These are phyloP conservation scores for Drosophila dunni DNA, from an alignment of 1,140 invertebrate genomes.

Conservation along the genomic window DNA sequence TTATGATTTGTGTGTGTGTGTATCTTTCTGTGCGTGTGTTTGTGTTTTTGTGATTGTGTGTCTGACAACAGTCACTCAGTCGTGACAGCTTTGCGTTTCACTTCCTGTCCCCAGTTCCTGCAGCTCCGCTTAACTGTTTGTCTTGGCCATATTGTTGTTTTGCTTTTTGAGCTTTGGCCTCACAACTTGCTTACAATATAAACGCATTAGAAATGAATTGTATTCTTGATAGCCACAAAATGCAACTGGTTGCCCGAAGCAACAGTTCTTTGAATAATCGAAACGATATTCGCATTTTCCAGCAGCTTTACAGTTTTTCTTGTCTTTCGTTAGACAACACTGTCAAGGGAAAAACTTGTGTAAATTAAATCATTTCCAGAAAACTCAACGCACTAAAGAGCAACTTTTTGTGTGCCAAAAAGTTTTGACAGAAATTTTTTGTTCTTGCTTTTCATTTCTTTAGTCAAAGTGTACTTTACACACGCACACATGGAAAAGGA, in stretches of 20 bases:
- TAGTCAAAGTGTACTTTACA: constrained; percentile 64
- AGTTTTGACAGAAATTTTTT: constrained; percentile 69
- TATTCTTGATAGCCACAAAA: constrained; percentile 1
- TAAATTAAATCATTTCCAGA: constrained; percentile 73
- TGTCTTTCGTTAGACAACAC: constrained; percentile 20
- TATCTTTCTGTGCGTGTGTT: constrained; percentile 23
- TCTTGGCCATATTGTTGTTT: constrained; percentile 64
- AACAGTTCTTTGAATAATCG: constrained; percentile 9
- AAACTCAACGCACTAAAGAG: constrained; percentile 39
- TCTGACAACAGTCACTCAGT: constrained; percentile 40
- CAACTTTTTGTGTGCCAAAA: constrained; percentile 59
- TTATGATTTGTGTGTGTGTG: constrained; percentile 63
- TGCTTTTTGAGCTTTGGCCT: constrained; percentile 32
- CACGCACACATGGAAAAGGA: constrained; percentile 22
- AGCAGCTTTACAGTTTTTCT: neutral
- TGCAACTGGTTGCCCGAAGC: constrained; percentile 41
- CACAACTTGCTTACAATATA: constrained; percentile 39
- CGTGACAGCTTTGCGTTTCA: constrained; percentile 2
- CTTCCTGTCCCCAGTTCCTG: constrained; percentile 1
- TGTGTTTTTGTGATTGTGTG: constrained; percentile 14
- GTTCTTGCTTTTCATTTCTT: constrained; percentile 37
- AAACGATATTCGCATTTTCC: neutral
- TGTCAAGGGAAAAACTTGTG: constrained; percentile 51
- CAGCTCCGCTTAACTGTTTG: constrained; percentile 53
- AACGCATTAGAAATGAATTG: constrained; percentile 45